A percentile compares a stretch with the other conserved stretches of the same genome.
phyloP scores from a whole-genome alignment of 2,113 vertebrate genomes.

The Cavia porcellus region DNA sequence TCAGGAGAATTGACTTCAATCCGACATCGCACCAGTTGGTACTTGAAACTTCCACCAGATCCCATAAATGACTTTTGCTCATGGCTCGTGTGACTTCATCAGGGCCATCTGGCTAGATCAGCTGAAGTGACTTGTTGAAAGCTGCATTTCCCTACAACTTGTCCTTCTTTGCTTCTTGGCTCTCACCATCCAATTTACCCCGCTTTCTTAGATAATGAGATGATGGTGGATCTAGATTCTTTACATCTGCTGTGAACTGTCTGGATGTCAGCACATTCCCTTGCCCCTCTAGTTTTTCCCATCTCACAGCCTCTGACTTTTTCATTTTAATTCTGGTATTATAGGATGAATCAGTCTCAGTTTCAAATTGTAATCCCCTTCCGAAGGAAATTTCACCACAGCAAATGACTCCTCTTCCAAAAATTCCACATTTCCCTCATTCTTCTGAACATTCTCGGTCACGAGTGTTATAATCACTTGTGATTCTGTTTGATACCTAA shows the following conservation, averaged over 20 bases:
- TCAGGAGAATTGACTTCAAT: too few relatives aligned
- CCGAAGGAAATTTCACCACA: too few relatives aligned
- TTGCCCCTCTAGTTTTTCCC: constrained; percentile 97
- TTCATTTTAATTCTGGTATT: constrained; percentile 94
- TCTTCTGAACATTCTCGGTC: too few relatives aligned
- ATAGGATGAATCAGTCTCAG: too few relatives aligned
- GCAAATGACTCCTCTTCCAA: too few relatives aligned
- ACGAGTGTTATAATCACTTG: too few relatives aligned
- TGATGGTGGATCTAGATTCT: constrained; percentile 94
- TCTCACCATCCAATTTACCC: constrained; percentile 96
- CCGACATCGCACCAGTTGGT: too few relatives aligned
- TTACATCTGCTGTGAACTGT: constrained; percentile 91
- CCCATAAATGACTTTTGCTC: constrained; percentile 95
- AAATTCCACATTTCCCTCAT: too few relatives aligned
- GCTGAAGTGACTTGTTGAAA: constrained; percentile 97
- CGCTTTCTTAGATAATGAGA: constrained; percentile 94
- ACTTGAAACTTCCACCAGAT: too few relatives aligned
- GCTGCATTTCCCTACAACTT: constrained; percentile 98
- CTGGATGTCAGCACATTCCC: constrained; percentile 90
- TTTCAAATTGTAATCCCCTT: too few relatives aligned
- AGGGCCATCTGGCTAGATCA: constrained; percentile 94
- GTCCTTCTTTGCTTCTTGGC: constrained; percentile 96
- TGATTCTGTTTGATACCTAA: too few relatives aligned
- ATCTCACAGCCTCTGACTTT: constrained; percentile 95
- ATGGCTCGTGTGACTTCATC: constrained; percentile 98